Conservation (phyloP, 2,797 vertebrate species). For the Epinephelus coioides region DNA sequence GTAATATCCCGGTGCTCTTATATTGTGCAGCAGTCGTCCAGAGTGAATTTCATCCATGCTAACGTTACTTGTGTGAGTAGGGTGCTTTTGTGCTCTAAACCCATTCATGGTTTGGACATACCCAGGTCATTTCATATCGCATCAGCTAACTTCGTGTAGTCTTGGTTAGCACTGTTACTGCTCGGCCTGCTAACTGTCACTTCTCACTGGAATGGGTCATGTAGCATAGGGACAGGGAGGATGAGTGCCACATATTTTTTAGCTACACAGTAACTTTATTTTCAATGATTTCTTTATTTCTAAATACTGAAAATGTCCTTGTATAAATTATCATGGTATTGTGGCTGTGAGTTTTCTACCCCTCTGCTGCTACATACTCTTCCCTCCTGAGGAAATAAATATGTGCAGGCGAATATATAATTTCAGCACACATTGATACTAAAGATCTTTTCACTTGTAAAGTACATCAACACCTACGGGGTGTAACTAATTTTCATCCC, state of each 20-base stretch:
- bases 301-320: not conserved
- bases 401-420: constrained; percentile 15
- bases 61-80: not conserved
- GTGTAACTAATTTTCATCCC: constrained; percentile 33
- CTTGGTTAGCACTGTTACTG: not conserved
- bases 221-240: not conserved
- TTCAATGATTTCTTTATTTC: not conserved
- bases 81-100: not conserved
- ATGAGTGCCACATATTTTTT: too few relatives aligned
- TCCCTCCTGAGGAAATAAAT: constrained; percentile 22
- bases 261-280: too few relatives aligned
- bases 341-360: not conserved
- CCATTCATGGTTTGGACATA: not conserved
- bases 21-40: too few relatives aligned
- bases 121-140: not conserved
- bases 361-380: not conserved
- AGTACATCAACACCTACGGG: constrained; percentile 46
- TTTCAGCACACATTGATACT: constrained; percentile 22
- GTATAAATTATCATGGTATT: not conserved
- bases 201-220: not conserved
- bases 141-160: not conserved
- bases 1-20: too few relatives aligned
- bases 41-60: not conserved
- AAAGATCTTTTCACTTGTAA: constrained; percentile 19
- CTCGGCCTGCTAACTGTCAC: not conserved